Evolutionary conservation across 2,888 invertebrate species (phyloP).

Genomic region (Sepioteuthis lessoniana): DNA sequence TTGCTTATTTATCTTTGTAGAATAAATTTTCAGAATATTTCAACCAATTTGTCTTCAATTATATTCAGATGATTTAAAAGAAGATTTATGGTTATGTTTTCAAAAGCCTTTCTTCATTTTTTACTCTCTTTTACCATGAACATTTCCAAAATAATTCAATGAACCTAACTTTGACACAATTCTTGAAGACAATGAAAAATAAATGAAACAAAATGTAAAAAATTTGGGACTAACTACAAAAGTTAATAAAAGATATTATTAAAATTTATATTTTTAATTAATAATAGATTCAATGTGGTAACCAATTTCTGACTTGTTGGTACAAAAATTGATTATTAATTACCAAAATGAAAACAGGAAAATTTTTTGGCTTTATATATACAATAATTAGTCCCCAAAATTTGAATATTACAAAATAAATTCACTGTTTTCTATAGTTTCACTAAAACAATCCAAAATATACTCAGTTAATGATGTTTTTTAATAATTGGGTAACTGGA

Average conservation of each 20-base stretch:
- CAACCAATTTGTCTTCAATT: neutral
- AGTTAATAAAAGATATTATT: neutral
- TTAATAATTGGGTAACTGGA: too few relatives aligned
- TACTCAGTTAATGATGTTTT: too few relatives aligned
- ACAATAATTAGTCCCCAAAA: too few relatives aligned
- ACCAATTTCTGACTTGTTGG: neutral
- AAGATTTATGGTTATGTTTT: neutral
- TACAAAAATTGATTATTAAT: neutral
- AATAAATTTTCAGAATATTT: neutral
- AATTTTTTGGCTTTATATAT: neutral
- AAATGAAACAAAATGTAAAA: neutral
- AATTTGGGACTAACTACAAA: neutral
- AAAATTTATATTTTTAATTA: neutral
- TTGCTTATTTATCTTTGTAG: neutral
- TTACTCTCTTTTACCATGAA: neutral
- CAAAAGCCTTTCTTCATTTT: neutral
- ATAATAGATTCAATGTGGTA: neutral
- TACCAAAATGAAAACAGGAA: neutral
- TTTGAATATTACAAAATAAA: too few relatives aligned
- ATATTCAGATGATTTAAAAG: neutral
- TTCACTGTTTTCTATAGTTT: too few relatives aligned
- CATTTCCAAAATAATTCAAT: neutral
- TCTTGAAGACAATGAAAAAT: neutral
- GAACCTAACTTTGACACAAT: neutral
- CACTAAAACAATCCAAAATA: too few relatives aligned